Conservation (phyloP, 2,113 vertebrate species). For the Catharus bicknelli region DNA sequence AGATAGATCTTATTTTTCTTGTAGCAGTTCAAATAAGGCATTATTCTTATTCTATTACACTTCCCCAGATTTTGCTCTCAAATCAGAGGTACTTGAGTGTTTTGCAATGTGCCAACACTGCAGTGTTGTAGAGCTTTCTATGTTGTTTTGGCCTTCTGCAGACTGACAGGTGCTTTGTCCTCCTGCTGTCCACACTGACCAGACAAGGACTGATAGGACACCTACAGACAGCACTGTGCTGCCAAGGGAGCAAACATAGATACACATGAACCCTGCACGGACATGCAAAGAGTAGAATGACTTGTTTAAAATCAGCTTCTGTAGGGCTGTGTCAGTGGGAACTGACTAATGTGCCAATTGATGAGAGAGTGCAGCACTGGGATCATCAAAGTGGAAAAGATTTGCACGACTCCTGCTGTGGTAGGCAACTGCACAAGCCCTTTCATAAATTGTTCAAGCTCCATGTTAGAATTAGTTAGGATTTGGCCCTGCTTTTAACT, state of each 20-base stretch:
- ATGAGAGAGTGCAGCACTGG: not conserved
- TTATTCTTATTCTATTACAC: not conserved
- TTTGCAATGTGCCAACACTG: not conserved
- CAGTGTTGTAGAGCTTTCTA: not conserved
- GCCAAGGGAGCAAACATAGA: not conserved
- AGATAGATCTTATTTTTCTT: not conserved
- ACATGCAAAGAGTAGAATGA: not conserved
- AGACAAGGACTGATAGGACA: not conserved
- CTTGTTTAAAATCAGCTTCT: not conserved
- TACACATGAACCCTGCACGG: not conserved
- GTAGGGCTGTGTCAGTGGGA: not conserved
- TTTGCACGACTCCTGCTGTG: not conserved
- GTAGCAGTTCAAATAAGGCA: not conserved
- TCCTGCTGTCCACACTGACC: not conserved
- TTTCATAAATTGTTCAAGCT: not conserved
- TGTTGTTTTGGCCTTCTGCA: not conserved
- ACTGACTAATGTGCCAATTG: not conserved
- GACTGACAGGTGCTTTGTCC: not conserved
- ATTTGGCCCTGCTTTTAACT: not conserved
- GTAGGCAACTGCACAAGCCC: not conserved
- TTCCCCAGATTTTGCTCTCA: not conserved
- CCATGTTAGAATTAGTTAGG: not conserved
- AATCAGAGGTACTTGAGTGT: not conserved
- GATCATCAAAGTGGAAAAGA: constrained; percentile 39
- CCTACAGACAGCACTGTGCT: not conserved